Base-by-base conservation (phyloP, 2,797 vertebrate genomes). In the Lacerta agilis region DNA sequence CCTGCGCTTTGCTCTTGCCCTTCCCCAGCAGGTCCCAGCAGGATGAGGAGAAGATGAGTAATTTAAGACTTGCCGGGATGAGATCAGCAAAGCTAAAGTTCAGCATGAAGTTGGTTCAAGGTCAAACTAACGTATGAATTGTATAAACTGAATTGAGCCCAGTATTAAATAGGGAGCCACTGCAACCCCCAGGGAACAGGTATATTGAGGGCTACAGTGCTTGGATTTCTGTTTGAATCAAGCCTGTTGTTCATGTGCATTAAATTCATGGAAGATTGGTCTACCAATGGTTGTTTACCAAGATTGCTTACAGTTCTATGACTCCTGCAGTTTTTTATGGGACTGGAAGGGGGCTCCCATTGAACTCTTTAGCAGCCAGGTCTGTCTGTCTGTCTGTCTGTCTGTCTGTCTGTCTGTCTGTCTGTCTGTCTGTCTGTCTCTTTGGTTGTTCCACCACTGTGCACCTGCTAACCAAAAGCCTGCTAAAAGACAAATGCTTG, bases 391-490 rank as follows among this genome's bases (percentile, higher is more conserved):
- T 33, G 33, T 33, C 33, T 33, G 33, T 38, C 38, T 38, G 4
- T 41, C 38, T 41, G 4, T 38, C 38, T 38, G 3, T 38, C 88
- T 89, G 85, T 83, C 88, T 72, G 88, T 25, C 43, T 69, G 25
- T n/a, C 43, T 38, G 69, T 86, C 87, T 90, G 86, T 86, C 87
- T 90, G 86, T 83, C 88, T 75, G 89, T 18, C 33, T 71, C 36
- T 33, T 71, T 49, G 69, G 61, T 17, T 41, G 83, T 36, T 41
- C 69, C 29, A 87, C 92, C 91, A 93, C 88, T 55, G 86, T 91
- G 88, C 93, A 94, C 89, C 94, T 95, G 93, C 91, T 88, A 92
- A 73, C 91, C 82, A 90, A 91, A 87, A 94, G 85, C 85, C 90
- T 91, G 89, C 91, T 90, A 88, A 92, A 94, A 94, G 91, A 89